Base-by-base conservation (phyloP, 2,888 invertebrate genomes). In the Ormyrus labotus region DNA sequence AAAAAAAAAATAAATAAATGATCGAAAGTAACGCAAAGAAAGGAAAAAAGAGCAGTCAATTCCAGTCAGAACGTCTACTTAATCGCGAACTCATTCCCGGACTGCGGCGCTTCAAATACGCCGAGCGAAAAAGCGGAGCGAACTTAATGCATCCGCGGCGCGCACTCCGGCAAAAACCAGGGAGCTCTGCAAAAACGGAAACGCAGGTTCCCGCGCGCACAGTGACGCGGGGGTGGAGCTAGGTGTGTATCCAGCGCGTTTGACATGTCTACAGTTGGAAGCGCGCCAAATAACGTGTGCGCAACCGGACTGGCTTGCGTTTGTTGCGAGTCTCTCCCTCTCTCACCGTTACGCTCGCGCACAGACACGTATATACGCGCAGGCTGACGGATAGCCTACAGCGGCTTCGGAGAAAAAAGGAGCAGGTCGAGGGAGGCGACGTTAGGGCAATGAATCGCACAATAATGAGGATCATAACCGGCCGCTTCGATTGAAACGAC, bases 201-300 rank as follows among this genome's bases (percentile, higher is more conserved):
- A 51, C 58, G 64, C 58, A 70, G 63, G 58, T 63, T 79, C 69
- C 50, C 73, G 51, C 73, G 58, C 79, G 50, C 75, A 47, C 73
- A 61, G n/a, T 69, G 10, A 34, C 47, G 10, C 19, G 48, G 10
- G 19, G 51, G 53, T 51, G 11, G 55, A 47, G 51, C 19, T 65
- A 63, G 78, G 72, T 78, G 78, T 81, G 73, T 78, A 82, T 78
- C 65, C 71, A 63, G 51, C 65, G 73, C 64, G 78, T 80, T 83
- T 79, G 78, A 78, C 83, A 81, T 84, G 84, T 84, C 84, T 85
- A 68, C 72, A 85, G 86, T 85, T 88, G 89, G 88, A 85, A 80
- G 78, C 68, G 87, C 86, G 89, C 88, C 89, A 88, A 88, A 88
- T 87, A 87, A 87, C 86, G 85, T 85, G 84, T 82, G 84, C 84